Percentiles rank a stretch among this genome's conserved stretches.
Conservation (phyloP, 1,140 invertebrate species). For the Caenorhabditis remanei region DNA sequence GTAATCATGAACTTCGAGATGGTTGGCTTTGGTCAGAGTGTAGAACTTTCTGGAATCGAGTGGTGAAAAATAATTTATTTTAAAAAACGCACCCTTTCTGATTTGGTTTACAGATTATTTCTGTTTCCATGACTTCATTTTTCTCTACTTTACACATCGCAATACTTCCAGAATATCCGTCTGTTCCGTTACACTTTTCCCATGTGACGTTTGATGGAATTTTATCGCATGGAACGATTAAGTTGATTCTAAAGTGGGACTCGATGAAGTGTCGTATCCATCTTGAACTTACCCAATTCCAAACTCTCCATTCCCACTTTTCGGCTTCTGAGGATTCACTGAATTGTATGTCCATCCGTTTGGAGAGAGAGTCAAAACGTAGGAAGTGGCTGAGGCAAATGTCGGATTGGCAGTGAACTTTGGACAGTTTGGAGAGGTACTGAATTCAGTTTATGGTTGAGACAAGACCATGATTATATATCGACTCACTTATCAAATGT, state of each 20-base stretch:
- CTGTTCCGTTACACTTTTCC: constrained; percentile 14
- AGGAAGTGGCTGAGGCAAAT: neutral
- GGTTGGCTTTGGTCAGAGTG: neutral
- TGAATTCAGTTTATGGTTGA: neutral
- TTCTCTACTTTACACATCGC: constrained; percentile 54
- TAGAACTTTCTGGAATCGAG: constrained; percentile 25
- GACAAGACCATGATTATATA: neutral
- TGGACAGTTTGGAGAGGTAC: constrained; percentile 13
- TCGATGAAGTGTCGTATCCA: neutral
- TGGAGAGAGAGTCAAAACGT: constrained; percentile 59
- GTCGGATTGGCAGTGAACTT: constrained; percentile 30
- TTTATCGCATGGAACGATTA: constrained; percentile 41
- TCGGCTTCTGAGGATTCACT: constrained; percentile 63
- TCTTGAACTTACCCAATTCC: constrained; percentile 52
- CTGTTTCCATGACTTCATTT: neutral
- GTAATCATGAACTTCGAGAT: constrained; percentile 5
- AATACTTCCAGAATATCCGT: constrained; percentile 56
- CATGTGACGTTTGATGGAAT: constrained; percentile 22
- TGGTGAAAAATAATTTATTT: neutral
- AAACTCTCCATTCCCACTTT: constrained; percentile 68
- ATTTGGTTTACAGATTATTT: neutral
- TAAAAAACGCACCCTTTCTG: neutral
- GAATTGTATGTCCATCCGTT: constrained; percentile 29
- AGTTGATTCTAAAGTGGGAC: constrained; percentile 52
- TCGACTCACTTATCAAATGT: constrained; percentile 2